Evolutionary conservation across 2,113 vertebrate genomes (phyloP), one percentile per base, ranked within the genome.

Genomic region (Corythornis vintsioides): DNA sequence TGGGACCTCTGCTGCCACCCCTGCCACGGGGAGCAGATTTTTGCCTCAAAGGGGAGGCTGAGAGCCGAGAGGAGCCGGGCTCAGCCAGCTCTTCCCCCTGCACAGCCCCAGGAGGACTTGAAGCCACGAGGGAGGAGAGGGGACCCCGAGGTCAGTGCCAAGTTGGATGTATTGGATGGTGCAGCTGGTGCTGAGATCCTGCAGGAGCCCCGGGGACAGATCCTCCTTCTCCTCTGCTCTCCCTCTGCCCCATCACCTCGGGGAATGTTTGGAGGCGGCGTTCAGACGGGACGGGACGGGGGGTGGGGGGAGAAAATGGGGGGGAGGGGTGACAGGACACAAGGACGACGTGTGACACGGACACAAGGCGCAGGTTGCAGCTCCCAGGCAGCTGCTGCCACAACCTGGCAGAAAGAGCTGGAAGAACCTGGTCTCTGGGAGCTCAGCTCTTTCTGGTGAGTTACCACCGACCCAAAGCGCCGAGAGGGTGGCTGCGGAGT

Each of bases 11-110:
- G 22, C 48, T 21, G 22, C 48, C 11, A 22, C n/a, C 38, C 64
- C 29, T 0, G 2, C 38, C 63, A 2, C 1, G 0, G 1, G 1
- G 28, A 50, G 22, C 21, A 19, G 60, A 10, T 33, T 70, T 60
- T 18, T 61, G 43, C 31, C 74, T 40, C 70, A 1, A 2, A 52
- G n/a, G 14, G 24, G 24, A 42, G n/a, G 12, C 15, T 8, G 45
- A 52, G 53, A 14, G 13, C 35, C 2, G 1, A 11, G 38, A 1
- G 0, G 35, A 25, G 20, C 17, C 25, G 40, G 71, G 60, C 3
- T 35, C 4, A 29, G 65, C 52, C 57, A 18, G 0, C 15, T 35
- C 60, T 12, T 22, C 47, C 35, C 63, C 63, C 45, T 10, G 33
- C 0, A 0, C n/a, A 0, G 3, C n/a, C 35, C 31, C 38, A 63